Evolutionary conservation across 2,888 invertebrate genomes (phyloP), one percentile per base, ranked within the genome.

Genomic region (Meganola albula): DNA sequence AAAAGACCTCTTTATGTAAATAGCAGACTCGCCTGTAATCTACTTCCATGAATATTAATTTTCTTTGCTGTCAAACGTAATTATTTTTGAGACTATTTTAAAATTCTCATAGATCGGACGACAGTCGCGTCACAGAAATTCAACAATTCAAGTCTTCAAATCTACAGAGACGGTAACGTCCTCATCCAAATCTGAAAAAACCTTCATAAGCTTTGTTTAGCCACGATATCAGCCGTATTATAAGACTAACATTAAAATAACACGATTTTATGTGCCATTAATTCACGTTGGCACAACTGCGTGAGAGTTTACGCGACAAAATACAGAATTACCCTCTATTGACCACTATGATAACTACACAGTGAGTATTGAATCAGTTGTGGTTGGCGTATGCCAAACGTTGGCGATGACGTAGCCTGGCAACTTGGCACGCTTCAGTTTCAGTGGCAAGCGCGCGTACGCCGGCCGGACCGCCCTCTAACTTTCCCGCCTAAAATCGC

Each of bases 381-480:
- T 51, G 49, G 58, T 62, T 61, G 58, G 63, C 40, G 30, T 39
- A 45, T 60, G 75, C 50, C 69, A 58, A 66, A 65, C 46, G 53
- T 58, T 53, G 47, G 56, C 37, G 38, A 58, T 63, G 64, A 60
- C 54, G 64, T 62, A 37, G 28, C 16, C 12, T 48, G 51, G 41
- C 48, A 30, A 48, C 63, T 67, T 62, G 43, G 59, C 42, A 41
- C 47, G 47, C 53, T 64, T 61, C 76, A 74, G 76, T 74, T 64
- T 68, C 70, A 75, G 70, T 70, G 64, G 64, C 58, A 73, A 60
- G 52, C 56, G 77, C 78, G 80, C 70, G 67, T 69, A 73, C 77
- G 79, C 64, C 65, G 70, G 65, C 50, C 48, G 68, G 62, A 61
- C 67, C 69, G 70, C 68, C 74, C 69, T 59, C 47, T 42, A 58